Base-by-base conservation (phyloP, 2,113 vertebrate species). In the Corythoichthys haematopterus region DNA sequence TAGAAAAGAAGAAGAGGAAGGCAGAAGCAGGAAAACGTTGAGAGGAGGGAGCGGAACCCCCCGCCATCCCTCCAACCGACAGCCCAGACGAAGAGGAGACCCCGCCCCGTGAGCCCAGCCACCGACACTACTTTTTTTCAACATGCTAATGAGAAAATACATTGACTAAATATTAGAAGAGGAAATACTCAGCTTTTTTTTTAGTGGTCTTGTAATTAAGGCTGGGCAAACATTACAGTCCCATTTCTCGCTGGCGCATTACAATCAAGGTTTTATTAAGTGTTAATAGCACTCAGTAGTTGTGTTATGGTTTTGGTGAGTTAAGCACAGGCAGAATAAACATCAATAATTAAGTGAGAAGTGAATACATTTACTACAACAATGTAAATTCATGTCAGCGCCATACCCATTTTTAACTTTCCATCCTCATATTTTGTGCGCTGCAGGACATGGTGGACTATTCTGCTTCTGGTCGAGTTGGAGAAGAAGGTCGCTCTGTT, bases 401-500 rank as follows among this genome's bases (percentile, higher is more conserved):
- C 7, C 91, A 91, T 91, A 99, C 97, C 97, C 91, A 99, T 97
- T 93, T 99, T 99, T 75, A 93, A 95, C 84, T 98, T 98, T 37
- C 94, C 95, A 1, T 98, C 95, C 89, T 99, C 97, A 56, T 99
- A 98, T 72, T 98, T 98, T 3, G 96, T 99, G 74, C 95, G 94
- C 81, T 99, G 97, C 35, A 99, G 89, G 78, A 98, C 93, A 62
- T 99, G 97, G 84, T 99, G 96, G 11, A 99, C 95, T 13, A 99
- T 98, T 79, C 96, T 94, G 83, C 96, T 99, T 84, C 97, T 91
- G 48, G 96, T 98, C 15, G 97, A 97, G 77, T 99, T 99, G 85
- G 96, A 99, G 90, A 99, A 99, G 91, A 99, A 99, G 11, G 94
- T 95, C 77, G 95, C 92, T 84, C 94, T 95, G 83, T 97, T 98